Base-by-base conservation (phyloP, 30 jellyfish, hydroid and myxozoan genomes). In the Aurelia aurita region DNA sequence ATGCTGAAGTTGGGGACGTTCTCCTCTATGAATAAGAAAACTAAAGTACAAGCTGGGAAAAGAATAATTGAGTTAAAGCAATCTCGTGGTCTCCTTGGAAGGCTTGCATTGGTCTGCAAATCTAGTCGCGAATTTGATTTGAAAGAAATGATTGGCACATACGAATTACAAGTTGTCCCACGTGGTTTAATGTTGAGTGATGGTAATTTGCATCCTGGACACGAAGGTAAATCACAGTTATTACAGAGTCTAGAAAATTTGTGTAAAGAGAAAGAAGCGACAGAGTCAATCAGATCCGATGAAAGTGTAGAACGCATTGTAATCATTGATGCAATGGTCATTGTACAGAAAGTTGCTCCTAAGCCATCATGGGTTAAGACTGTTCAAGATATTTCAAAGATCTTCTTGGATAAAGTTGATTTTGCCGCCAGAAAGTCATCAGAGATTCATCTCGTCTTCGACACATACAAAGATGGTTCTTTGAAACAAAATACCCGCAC, bases 91-190 rank as follows among this genome's bases (percentile, higher is more conserved):
- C 73, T 61, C 19, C 26, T 61, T 15, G 26, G 73, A 12, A 61
- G 73, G 26, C 20, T 61, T n/a, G 73, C 73, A 61, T 13, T 61
- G 26, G 26, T 27, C 26, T n/a, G 31, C 73, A 61, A 26, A 61
- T 13, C 31, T 26, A n/a, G 26, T 8, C 12, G 71, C 10, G 23
- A 59, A 13, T 8, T 59, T 20, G 71, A 59, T 59, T 8, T 59
- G 71, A 59, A 59, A 23, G 71, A 20, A 7, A 16, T 47, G 59
- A 47, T 47, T 16, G 16, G 59, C 59, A 47, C 10, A 10, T 47
- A 8, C 16, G 59, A 47, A 16, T 10, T 47, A 8, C 16, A 8
- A 8, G 59, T 47, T 8, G 43, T 31, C 43, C 43, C 5, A 5
- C 43, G 43, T 31, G 43, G 43, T 31, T 31, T 31, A 5, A 31